Evolutionary conservation across 2,888 invertebrate species (phyloP).

Genomic region (Drosophila conformis): DNA sequence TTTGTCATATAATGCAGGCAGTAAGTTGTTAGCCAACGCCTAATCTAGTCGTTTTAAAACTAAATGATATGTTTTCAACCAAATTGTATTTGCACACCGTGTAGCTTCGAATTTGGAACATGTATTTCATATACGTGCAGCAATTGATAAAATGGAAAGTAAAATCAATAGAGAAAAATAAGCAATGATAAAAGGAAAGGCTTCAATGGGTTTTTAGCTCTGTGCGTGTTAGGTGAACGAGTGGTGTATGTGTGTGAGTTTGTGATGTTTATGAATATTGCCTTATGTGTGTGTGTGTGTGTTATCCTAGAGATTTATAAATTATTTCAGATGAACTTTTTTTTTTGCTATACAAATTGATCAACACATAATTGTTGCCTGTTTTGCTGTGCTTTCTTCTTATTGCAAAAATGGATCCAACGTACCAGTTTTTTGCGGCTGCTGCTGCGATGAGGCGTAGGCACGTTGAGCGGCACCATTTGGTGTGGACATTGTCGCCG

Average conservation of each 20-base stretch:
- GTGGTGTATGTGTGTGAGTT: slow-evolving; percentile 1
- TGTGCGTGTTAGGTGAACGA: not conserved
- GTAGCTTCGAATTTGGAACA: not conserved
- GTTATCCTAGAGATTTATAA: slow-evolving; percentile 51
- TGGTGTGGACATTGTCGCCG: slow-evolving; percentile 74
- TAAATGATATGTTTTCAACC: not conserved
- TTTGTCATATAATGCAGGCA: not conserved
- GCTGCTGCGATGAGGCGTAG: slow-evolving; percentile 66
- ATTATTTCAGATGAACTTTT: slow-evolving; percentile 25
- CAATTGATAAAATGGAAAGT: not conserved
- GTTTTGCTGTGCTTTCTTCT: slow-evolving; percentile 43
- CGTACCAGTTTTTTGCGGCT: slow-evolving; percentile 83
- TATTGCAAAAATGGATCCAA: slow-evolving; percentile 83
- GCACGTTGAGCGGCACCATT: slow-evolving; percentile 69
- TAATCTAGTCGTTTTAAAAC: not conserved
- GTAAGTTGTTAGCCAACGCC: not conserved
- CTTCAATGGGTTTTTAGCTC: not conserved
- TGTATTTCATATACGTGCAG: not conserved
- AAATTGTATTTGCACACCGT: not conserved
- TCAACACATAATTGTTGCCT: slow-evolving; percentile 41
- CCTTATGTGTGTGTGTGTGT: slow-evolving; percentile 21
- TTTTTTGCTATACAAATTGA: slow-evolving; percentile 46
- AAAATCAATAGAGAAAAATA: slow-evolving; percentile 11
- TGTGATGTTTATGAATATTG: slow-evolving; percentile 36
- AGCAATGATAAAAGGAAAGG: slow-evolving; percentile 4